Conservation (phyloP, 2,888 invertebrate species). For the Lymantria dispar region DNA sequence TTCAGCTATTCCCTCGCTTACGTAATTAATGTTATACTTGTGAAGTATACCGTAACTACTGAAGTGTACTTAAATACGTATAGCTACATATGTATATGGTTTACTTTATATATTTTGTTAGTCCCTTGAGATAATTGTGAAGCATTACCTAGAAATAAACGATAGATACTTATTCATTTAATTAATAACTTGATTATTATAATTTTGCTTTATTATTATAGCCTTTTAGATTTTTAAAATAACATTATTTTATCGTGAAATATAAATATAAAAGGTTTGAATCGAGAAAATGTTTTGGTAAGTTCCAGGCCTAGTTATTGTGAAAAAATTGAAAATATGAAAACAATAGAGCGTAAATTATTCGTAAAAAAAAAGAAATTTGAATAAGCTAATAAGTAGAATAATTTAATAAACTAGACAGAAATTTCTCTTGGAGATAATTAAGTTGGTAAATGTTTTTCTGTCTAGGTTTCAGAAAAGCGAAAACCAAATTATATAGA, state of each 20-base stretch:
- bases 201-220: background rate
- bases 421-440: no score
- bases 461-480: constrained; percentile 22
- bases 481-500: constrained; percentile 37
- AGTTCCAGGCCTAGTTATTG: constrained; percentile 5
- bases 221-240: background rate
- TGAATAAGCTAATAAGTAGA: no score
- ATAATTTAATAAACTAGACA: no score
- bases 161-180: background rate
- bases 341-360: background rate
- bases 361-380: background rate
- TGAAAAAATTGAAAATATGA: no score
- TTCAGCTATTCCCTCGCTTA: constrained; percentile 16
- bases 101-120: constrained; percentile 8
- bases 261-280: background rate
- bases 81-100: background rate
- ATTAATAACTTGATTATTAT: background rate
- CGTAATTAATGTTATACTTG: constrained; percentile 6
- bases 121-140: constrained; percentile 21
- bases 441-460: no score
- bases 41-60: constrained; percentile 3
- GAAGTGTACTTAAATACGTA: background rate
- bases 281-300: background rate
- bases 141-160: constrained; percentile 1
- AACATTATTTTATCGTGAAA: background rate